These are phyloP conservation scores for Toxotes jaculatrix DNA, from an alignment of 2,113 vertebrate species.

Conservation along the genomic window DNA sequence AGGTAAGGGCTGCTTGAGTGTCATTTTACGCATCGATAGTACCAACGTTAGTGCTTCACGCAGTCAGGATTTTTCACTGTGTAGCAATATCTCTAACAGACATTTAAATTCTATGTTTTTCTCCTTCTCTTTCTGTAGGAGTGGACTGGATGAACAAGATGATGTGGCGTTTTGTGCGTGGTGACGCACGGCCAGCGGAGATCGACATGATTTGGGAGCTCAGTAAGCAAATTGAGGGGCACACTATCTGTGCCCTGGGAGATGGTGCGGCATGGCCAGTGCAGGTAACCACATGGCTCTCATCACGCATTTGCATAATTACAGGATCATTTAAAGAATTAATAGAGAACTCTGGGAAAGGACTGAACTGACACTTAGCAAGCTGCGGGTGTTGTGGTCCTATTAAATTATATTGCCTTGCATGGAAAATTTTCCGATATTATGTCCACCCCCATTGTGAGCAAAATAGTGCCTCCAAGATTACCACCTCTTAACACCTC, in stretches of 20 bases:
- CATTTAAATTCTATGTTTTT: neutral
- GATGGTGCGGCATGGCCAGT: constrained; percentile 97
- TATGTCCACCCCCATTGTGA: neutral
- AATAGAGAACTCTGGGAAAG: neutral
- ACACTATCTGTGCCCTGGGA: constrained; percentile 96
- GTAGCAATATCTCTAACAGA: neutral
- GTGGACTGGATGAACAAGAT: constrained; percentile 99
- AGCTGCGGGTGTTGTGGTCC: neutral
- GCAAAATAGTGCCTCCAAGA: neutral
- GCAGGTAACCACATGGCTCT: constrained; percentile 84
- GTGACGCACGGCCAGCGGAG: constrained; percentile 87
- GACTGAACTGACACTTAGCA: neutral
- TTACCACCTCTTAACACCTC: too few species aligned
- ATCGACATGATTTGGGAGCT: constrained; percentile 98
- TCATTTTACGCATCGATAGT: neutral
- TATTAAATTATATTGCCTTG: neutral
- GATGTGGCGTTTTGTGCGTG: constrained; percentile 94
- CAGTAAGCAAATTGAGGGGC: constrained; percentile 98
- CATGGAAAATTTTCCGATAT: neutral
- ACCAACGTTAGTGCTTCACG: too few species aligned
- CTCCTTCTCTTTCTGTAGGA: constrained; percentile 78
- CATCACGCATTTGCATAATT: neutral
- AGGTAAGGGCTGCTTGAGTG: constrained; percentile 80
- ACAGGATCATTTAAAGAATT: neutral
- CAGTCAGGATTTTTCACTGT: too few species aligned